Conservation (phyloP, 2,797 vertebrate genomes). For the Jordanella pulchra region DNA sequence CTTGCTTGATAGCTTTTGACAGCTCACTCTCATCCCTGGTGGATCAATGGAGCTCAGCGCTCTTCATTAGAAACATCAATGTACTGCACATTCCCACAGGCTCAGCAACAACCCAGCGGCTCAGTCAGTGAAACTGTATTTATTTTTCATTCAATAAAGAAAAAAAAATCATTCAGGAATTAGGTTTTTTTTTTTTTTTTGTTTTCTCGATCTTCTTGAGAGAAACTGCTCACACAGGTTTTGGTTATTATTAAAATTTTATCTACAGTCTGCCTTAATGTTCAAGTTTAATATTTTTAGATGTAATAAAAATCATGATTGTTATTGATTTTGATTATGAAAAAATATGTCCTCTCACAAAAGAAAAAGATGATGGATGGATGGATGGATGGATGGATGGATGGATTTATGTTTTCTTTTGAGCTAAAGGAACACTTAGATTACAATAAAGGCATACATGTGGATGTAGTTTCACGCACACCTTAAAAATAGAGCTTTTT, state of each 20-base stretch:
- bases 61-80: slow-evolving; percentile 80
- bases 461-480: no score
- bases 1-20: slow-evolving; percentile 77
- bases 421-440: no score
- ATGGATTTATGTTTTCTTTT: no score
- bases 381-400: no score
- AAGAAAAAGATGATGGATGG: no score
- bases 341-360: background rate
- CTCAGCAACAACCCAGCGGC: slow-evolving; percentile 59
- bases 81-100: slow-evolving; percentile 70
- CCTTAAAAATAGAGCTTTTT: no score
- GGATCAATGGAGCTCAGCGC: slow-evolving; percentile 77
- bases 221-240: slow-evolving; percentile 5
- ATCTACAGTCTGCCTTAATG: background rate
- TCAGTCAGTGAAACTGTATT: slow-evolving; percentile 36
- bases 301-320: background rate
- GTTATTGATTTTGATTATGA: background rate
- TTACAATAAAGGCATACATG: no score
- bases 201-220: slow-evolving; percentile 11
- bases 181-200: slow-evolving; percentile 19
- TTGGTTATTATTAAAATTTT: background rate
- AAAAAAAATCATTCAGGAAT: slow-evolving; percentile 35
- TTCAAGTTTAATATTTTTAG: background rate
- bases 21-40: slow-evolving; percentile 75
- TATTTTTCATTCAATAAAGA: slow-evolving; percentile 43